Evolutionary conservation across 2,797 vertebrate genomes (phyloP).

Genomic region (Gouania willdenowi): DNA sequence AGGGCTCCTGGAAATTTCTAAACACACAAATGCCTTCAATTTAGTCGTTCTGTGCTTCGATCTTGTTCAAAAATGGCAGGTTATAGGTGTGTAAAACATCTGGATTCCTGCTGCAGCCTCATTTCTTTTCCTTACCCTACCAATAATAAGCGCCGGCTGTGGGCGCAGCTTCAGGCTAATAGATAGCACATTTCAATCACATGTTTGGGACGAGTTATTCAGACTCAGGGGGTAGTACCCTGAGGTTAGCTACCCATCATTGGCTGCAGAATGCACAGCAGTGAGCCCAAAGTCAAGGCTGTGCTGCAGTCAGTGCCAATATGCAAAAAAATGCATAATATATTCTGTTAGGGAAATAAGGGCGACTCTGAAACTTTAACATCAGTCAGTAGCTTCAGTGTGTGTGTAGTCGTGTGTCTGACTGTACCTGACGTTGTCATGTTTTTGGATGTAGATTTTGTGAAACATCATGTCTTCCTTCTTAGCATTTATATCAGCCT

Average conservation of each 20-base stretch:
- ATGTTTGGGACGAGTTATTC: conserved; percentile 16
- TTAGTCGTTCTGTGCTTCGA: neutral
- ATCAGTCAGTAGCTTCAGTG: conserved; percentile 26
- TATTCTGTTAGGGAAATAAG: conserved; percentile 43
- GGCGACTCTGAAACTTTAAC: conserved; percentile 42
- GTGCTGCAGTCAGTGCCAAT: conserved; percentile 42
- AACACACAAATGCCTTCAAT: neutral
- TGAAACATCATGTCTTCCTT: conserved; percentile 99
- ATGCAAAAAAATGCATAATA: conserved; percentile 57
- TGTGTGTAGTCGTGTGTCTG: neutral
- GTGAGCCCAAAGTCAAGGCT: conserved; percentile 34
- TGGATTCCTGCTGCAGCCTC: conserved; percentile 12
- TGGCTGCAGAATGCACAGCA: conserved; percentile 33
- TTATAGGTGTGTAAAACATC: conserved; percentile 20
- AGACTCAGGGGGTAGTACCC: conserved; percentile 13
- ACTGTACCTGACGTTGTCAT: conserved; percentile 93
- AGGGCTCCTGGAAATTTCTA: too few species aligned
- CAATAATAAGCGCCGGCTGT: neutral
- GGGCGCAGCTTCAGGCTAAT: too few species aligned
- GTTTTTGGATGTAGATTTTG: conserved; percentile 99
- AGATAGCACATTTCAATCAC: conserved; percentile 7
- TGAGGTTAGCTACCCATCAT: conserved; percentile 14
- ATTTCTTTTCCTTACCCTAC: conserved; percentile 2
- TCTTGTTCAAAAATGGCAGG: conserved; percentile 2
- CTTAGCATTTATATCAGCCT: conserved; percentile 98